Base-by-base conservation (phyloP, 53 echinoderm and acorn worm species). In the Mesocentrotus franciscanus region DNA sequence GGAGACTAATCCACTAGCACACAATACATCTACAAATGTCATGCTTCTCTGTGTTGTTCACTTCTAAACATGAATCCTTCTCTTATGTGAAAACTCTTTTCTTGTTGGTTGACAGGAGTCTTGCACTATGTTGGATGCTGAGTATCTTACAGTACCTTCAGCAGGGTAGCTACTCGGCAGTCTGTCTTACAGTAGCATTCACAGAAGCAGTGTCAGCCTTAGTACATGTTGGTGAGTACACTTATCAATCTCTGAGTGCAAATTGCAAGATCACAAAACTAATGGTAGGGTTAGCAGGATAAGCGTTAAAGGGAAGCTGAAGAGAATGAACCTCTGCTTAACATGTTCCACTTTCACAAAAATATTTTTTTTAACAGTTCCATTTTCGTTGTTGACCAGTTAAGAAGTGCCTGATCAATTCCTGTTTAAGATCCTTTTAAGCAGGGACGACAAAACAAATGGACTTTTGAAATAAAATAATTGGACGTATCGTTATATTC, bases 111-210 rank as follows among this genome's bases (percentile, higher is more conserved):
- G 68, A 34, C 24, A 98, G 99, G 91, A 93, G 96, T 8, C 92
- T 98, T 76, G 93, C 93, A 59, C 95, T 99, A 33, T 85, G 96
- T 90, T 99, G 99, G 99, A 85, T 99, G 90, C 92, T 93, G 68
- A 97, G 96, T 78, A 97, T 99, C 92, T 93, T 97, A 1, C 92
- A 97, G 66, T 92, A 95, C 49, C 95, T 97, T 16, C 98, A 98
- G 85, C 97, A 98, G 26, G 95, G 96, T n/a, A 97, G 97, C 66
- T 96, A 97, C 89, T 95, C 96, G 66, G 96, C 95, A 22, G 93
- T 99, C n/a, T 98, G 96, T 95, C 96, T 93, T 42, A 96, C 97
- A 5, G 93, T 87, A 27, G 91, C 96, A 33, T 97, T 98, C 94
- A 95, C 96, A 35, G 78, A 90, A 11, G 95, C 99, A 20, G 93